Percentiles rank a stretch among this genome's conserved stretches.
Conservation (phyloP, 2,797 vertebrate genomes). For the Sardinella longiceps region DNA sequence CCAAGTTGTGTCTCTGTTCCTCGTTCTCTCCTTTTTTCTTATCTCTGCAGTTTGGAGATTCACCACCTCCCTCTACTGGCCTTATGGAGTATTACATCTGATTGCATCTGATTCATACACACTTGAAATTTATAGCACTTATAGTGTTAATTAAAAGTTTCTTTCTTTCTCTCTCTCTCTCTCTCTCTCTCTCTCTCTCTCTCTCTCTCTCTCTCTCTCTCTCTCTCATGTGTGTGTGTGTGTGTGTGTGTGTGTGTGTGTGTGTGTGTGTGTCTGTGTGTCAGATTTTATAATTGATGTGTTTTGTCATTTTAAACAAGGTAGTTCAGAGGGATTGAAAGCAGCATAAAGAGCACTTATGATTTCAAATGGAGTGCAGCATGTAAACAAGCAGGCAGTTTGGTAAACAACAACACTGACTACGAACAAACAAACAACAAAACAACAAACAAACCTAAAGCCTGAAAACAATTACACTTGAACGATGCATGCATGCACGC, state of each 20-base stretch:
- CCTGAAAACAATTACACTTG: conserved; percentile 8
- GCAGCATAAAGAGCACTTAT: conserved; percentile 5
- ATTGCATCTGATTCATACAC: not conserved
- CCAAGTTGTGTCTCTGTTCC: not conserved
- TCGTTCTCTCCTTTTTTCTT: too few relatives aligned
- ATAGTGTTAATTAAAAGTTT: not conserved
- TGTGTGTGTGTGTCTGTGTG: not conserved
- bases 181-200: not conserved
- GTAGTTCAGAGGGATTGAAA: not conserved
- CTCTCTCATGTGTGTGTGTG: not conserved
- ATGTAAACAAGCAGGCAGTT: not conserved
- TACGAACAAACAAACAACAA: too few relatives aligned
- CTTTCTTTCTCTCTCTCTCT: not conserved
- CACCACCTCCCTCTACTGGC: not conserved
- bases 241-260: too few relatives aligned
- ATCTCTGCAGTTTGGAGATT: not conserved
- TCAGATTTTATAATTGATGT: not conserved
- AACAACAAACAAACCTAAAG: not conserved
- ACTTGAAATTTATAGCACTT: not conserved
- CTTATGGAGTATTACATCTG: too few relatives aligned
- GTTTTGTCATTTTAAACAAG: not conserved
- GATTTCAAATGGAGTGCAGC: not conserved
- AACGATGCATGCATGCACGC: not conserved
- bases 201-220: conserved; percentile 1
- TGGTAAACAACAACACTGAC: not conserved